These are phyloP conservation scores for Acanthornis magna DNA, from an alignment of 2,797 vertebrate species.

Conservation along the genomic window DNA sequence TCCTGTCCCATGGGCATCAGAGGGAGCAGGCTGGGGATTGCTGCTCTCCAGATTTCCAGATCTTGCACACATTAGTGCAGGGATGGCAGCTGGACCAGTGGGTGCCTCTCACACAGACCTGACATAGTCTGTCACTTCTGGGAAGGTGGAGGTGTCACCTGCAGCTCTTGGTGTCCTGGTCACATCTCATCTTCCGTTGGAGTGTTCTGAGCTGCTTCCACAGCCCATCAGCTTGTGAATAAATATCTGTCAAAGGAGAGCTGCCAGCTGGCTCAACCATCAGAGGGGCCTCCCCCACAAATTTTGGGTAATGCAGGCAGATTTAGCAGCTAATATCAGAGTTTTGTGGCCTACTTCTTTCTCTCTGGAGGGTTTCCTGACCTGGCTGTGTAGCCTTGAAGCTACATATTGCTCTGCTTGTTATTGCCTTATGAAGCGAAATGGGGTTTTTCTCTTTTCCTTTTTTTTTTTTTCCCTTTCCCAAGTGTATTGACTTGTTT, in stretches of 20 bases:
- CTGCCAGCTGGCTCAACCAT: background rate
- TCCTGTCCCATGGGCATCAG: background rate
- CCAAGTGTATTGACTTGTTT: background rate
- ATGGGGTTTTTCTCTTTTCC: background rate
- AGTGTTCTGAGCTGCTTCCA: background rate
- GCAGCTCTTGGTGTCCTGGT: background rate
- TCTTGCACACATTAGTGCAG: background rate
- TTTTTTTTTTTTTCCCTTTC: too few species aligned
- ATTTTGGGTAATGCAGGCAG: background rate
- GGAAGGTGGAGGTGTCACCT: background rate
- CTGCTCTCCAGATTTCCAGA: background rate
- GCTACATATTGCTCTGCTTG: background rate
- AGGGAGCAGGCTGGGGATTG: background rate
- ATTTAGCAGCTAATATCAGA: background rate
- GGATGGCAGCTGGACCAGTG: background rate
- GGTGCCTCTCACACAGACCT: background rate
- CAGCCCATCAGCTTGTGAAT: background rate
- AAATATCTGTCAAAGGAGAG: background rate
- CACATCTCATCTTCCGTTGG: background rate
- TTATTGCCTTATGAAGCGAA: constrained; percentile 2
- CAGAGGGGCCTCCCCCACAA: background rate
- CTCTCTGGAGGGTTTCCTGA: constrained; percentile 18
- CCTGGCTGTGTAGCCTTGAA: background rate
- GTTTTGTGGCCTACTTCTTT: constrained; percentile 5
- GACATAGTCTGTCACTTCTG: background rate